A percentile compares a stretch with the other conserved stretches of the same genome.
These are phyloP conservation scores for Cygnus buccinator DNA, from an alignment of 2,113 vertebrate genomes.

Conservation along the genomic window DNA sequence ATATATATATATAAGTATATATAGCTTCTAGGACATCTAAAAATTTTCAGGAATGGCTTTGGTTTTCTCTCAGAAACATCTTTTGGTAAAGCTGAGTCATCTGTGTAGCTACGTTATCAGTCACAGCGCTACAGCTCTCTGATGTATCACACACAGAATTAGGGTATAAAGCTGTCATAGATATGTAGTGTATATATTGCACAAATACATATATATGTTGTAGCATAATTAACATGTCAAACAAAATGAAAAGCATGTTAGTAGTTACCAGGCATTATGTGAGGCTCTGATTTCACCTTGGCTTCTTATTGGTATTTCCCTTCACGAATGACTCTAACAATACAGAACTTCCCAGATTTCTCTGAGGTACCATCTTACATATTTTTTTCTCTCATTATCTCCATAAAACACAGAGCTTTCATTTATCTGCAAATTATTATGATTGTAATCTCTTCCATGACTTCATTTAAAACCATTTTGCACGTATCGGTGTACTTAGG, in stretches of 20 bases:
- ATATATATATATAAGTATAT: too few species aligned
- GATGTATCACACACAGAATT: not conserved
- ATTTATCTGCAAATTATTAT: not conserved
- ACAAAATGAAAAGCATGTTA: not conserved
- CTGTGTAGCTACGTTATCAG: not conserved
- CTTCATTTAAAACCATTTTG: not conserved
- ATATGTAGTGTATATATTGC: not conserved
- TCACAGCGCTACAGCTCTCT: not conserved
- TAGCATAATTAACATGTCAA: not conserved
- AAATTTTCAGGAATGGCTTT: not conserved
- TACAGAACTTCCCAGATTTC: not conserved
- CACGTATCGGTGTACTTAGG: accelerated
- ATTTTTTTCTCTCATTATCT: not conserved
- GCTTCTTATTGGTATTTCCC: not conserved
- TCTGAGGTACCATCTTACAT: not conserved
- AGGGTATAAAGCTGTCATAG: not conserved
- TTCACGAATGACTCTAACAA: not conserved
- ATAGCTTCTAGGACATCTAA: not conserved
- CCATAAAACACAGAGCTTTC: not conserved
- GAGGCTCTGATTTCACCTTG: not conserved
- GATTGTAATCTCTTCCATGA: not conserved
- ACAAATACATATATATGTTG: not conserved
- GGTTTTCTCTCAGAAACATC: not conserved
- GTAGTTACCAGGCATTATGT: not conserved
- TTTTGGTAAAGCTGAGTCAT: conserved; percentile 12